Percentiles rank a stretch among this genome's conserved stretches.
These are phyloP conservation scores for Phrixothrix hirtus DNA, from an alignment of 2,888 invertebrate genomes.

Conservation along the genomic window DNA sequence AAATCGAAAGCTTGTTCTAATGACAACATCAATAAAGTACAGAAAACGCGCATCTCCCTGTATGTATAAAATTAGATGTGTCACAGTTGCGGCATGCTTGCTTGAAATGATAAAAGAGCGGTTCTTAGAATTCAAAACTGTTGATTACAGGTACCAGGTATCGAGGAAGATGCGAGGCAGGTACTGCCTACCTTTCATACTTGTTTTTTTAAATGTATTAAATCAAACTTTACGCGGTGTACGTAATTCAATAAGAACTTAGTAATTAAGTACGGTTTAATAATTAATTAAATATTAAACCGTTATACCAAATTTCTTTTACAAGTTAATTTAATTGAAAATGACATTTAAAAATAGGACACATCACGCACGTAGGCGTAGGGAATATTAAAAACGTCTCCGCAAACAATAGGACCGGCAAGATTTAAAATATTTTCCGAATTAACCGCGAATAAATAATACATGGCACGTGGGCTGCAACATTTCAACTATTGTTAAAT, in stretches of 20 bases:
- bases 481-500: constrained; percentile 6
- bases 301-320: too few relatives aligned
- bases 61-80: constrained; percentile 22
- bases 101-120: constrained; percentile 24
- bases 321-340: too few relatives aligned
- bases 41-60: background rate
- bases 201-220: constrained; percentile 10
- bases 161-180: constrained; percentile 19
- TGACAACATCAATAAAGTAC: background rate
- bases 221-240: background rate
- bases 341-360: too few relatives aligned
- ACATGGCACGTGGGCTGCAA: constrained; percentile 2
- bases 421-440: background rate
- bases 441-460: constrained; percentile 1
- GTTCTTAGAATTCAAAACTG: constrained; percentile 27
- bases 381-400: background rate
- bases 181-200: constrained; percentile 21
- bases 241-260: background rate
- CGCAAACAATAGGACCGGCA: constrained; percentile 1
- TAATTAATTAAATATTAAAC: too few relatives aligned
- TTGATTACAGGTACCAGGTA: constrained; percentile 32
- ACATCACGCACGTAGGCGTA: background rate
- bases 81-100: constrained; percentile 30
- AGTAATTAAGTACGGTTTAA: constrained; percentile 3
- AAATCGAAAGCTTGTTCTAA: constrained; percentile 4